A percentile compares a stretch with the other conserved stretches of the same genome.
These are phyloP conservation scores for Ormia ochracea DNA, from an alignment of 2,888 invertebrate genomes.

Conservation along the genomic window DNA sequence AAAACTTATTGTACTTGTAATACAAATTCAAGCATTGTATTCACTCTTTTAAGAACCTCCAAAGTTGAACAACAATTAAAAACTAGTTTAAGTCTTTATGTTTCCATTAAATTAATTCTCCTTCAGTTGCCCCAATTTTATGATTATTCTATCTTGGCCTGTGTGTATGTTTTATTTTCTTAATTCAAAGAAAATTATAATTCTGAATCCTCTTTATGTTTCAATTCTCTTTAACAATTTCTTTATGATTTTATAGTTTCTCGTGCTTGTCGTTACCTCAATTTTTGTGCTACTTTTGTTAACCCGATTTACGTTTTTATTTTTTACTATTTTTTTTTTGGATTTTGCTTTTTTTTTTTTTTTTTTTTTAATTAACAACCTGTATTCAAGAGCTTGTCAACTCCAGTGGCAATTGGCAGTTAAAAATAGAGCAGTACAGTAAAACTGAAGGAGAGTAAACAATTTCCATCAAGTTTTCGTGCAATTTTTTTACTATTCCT, in stretches of 20 bases:
- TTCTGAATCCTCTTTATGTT: conserved; percentile 48
- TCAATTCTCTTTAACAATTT: conserved; percentile 20
- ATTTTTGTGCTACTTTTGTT: conserved; percentile 54
- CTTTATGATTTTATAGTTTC: conserved; percentile 23
- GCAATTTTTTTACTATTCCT: neutral
- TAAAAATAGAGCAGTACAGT: conserved; percentile 40
- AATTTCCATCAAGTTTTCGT: conserved; percentile 41
- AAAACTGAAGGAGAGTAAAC: conserved; percentile 9
- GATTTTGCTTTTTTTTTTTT: no score
- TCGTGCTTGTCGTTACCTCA: conserved; percentile 52
- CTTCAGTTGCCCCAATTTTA: conserved; percentile 31
- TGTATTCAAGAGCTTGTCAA: conserved; percentile 53
- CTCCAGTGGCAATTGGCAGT: conserved; percentile 56
- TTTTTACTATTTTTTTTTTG: no score
- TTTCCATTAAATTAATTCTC: conserved; percentile 21
- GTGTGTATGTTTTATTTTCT: neutral
- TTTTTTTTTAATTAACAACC: conserved; percentile 60
- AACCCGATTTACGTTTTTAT: conserved; percentile 47
- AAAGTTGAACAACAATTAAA: conserved; percentile 3
- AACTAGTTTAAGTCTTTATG: conserved; percentile 8
- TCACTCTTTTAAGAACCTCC: neutral
- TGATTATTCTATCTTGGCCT: neutral
- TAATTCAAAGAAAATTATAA: conserved; percentile 53
- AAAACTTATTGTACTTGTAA: neutral
- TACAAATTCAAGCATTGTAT: neutral